Conservation (phyloP, 2,888 invertebrate species). For the Trissolcus japonicus region DNA sequence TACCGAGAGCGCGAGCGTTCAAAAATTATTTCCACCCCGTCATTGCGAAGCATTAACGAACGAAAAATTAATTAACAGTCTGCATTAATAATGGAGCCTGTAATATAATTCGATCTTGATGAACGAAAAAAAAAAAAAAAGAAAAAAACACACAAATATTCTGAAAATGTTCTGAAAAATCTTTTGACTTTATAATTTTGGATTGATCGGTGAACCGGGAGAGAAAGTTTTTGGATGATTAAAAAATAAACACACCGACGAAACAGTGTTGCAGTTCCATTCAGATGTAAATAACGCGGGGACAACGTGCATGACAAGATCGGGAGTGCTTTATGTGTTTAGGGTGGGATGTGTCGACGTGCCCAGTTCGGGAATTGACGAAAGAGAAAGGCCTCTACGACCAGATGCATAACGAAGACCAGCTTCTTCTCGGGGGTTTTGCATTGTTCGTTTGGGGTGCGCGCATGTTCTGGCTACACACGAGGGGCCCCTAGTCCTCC, state of each 20-base stretch:
- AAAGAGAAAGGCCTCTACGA: slow-evolving; percentile 11
- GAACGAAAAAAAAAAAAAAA: slow-evolving; percentile 4
- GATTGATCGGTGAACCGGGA: neutral
- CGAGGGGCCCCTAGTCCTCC: slow-evolving; percentile 62
- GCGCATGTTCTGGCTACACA: slow-evolving; percentile 57
- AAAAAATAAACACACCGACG: slow-evolving; percentile 30
- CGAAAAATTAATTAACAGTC: slow-evolving; percentile 38
- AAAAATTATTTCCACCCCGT: slow-evolving; percentile 21
- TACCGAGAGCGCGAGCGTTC: slow-evolving; percentile 22
- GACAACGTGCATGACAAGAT: slow-evolving; percentile 27
- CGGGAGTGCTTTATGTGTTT: slow-evolving; percentile 25
- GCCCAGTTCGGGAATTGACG: slow-evolving; percentile 49
- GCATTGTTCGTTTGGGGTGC: slow-evolving; percentile 70
- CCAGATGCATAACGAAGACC: slow-evolving; percentile 46
- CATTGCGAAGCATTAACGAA: slow-evolving; percentile 26
- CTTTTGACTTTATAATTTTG: too few relatives aligned
- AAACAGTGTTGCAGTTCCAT: slow-evolving; percentile 33
- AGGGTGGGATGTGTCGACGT: slow-evolving; percentile 43
- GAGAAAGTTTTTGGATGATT: slow-evolving; percentile 15
- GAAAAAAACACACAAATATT: neutral
- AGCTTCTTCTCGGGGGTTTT: slow-evolving; percentile 60
- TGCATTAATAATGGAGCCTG: slow-evolving; percentile 28
- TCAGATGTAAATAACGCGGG: slow-evolving; percentile 44
- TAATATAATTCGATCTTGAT: slow-evolving; percentile 26
- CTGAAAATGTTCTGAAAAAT: too few relatives aligned